phyloP scores from a whole-genome alignment of 1,140 invertebrate species.

The Drusus annulatus region DNA sequence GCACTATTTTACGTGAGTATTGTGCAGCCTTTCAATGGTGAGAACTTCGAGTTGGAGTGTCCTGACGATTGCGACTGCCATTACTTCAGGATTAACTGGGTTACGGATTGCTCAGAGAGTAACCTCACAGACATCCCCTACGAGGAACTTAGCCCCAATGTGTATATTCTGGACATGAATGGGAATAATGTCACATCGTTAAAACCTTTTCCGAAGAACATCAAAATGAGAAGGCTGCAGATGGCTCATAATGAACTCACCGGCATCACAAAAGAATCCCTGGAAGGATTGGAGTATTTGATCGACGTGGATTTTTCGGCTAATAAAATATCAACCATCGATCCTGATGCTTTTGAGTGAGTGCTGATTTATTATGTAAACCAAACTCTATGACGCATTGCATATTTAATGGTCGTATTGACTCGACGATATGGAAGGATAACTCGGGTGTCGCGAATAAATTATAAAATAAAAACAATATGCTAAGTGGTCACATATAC shows the following conservation, averaged over 20 bases:
- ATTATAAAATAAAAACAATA: too few species aligned
- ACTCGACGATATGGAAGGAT: too few species aligned
- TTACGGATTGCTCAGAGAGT: conserved; percentile 83
- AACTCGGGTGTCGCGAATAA: too few species aligned
- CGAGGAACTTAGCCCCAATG: conserved; percentile 77
- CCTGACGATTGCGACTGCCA: conserved; percentile 83
- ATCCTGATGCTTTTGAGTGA: conserved; percentile 80
- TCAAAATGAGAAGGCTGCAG: conserved; percentile 80
- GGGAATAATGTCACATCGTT: conserved; percentile 77
- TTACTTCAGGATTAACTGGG: conserved; percentile 84
- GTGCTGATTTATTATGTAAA: conserved; percentile 59
- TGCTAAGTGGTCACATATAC: too few species aligned
- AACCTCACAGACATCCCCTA: conserved; percentile 81
- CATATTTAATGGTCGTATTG: too few species aligned
- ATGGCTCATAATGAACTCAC: conserved; percentile 78
- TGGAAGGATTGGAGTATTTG: conserved; percentile 76
- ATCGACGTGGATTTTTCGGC: conserved; percentile 80
- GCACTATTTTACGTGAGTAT: conserved; percentile 19
- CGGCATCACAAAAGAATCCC: conserved; percentile 74
- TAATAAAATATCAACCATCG: conserved; percentile 76
- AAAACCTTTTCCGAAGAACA: conserved; percentile 75
- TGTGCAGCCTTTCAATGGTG: conserved; percentile 70
- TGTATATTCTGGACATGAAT: conserved; percentile 81
- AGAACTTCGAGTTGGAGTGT: conserved; percentile 77
- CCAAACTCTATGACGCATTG: too few species aligned